Evolutionary conservation across 64 coral and sea anemone genomes (phyloP), one percentile per base, ranked within the genome.

Genomic region (Montipora foliosa): DNA sequence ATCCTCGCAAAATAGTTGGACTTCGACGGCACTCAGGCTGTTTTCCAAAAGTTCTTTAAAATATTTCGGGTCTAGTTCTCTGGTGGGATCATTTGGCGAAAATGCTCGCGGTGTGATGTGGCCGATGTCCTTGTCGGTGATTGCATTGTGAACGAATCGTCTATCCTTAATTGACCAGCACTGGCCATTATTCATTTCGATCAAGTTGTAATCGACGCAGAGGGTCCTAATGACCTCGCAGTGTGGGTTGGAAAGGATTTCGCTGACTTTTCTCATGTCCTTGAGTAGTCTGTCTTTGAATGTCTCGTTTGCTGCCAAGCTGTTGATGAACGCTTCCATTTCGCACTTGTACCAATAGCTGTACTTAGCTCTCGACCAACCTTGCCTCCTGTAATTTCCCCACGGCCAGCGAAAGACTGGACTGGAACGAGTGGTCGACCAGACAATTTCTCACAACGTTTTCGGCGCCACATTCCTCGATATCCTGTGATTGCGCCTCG

Each of bases 181-280:
- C 0, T 19, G 14, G 21, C 75, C 75, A 49, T 47, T 45, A 0
- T 62, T 50, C 3, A 90, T 62, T 49, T 90, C 89, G 2, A 90
- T 80, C 7, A 90, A 16, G 45, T 90, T 16, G 77, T 90, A 90
- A 55, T 90, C 47, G 0, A 80, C n/a, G 5, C 2, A 5, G 4
- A 90, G 22, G 1, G 89, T 59, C 5, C 76, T 37, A 37, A 37
- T 37, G 29, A 37, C 29, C 29, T 37, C 29, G 29, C 37, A 37
- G 37, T 37, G 37, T 37, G 37, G 37, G 37, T 37, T 37, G 37
- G 37, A 16, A 5, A 90, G 59, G 7, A 80, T 49, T 0, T 79
- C 76, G n/a, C 49, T 80, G 44, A 90, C 24, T 45, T 71, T 90
- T 48, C 11, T 79, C 77, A 90, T 80, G 59, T 90, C 44, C 7